Base-by-base conservation (phyloP, 2,888 invertebrate genomes). In the Phrixothrix hirtus region DNA sequence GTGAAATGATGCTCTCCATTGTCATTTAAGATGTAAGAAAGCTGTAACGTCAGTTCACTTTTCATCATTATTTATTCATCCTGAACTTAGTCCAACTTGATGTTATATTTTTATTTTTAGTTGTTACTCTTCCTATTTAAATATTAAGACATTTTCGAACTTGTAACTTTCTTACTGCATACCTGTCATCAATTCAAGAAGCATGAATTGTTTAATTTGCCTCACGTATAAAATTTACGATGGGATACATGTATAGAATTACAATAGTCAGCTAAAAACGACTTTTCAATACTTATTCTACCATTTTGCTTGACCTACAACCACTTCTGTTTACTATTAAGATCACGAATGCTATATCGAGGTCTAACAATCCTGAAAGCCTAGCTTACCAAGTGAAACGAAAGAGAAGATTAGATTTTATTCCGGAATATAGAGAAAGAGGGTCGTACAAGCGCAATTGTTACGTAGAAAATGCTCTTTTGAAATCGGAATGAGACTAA, bases 261-360 rank as follows among this genome's bases (percentile, higher is more conserved):
- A n/a, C 29, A 16, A 34, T 15, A 15, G 15, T 34, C 34, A 7
- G 9, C 38, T 38, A 7, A 26, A 38, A 38, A 26, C 25, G 25
- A 25, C 2, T 25, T 10, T 13, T 25, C 21, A 38, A 38, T 38
- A 26, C 25, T 25, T 26, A 38, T 26, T 38, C 27, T 38, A 10
- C 21, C 4, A 26, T 38, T 37, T 38, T 21, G 38, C 38, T 39
- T 30, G 39, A 41, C 39, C 39, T 16, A 41, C 39, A 41, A 41
- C 16, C 39, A 30, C 30, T 41, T 41, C 39, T n/a, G 26, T 30
- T 41, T 41, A 29, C 39, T 41, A 41, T 41, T 41, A 26, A 26
- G 29, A 41, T 41, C 39, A 41, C 39, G 39, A 41, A 41, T 14
- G 14, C 39, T 41, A 41, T 41, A 26, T 29, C 29, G 29, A 39